Base-by-base conservation (phyloP, 2,797 vertebrate species). In the Acrossocheilus fasciatus region DNA sequence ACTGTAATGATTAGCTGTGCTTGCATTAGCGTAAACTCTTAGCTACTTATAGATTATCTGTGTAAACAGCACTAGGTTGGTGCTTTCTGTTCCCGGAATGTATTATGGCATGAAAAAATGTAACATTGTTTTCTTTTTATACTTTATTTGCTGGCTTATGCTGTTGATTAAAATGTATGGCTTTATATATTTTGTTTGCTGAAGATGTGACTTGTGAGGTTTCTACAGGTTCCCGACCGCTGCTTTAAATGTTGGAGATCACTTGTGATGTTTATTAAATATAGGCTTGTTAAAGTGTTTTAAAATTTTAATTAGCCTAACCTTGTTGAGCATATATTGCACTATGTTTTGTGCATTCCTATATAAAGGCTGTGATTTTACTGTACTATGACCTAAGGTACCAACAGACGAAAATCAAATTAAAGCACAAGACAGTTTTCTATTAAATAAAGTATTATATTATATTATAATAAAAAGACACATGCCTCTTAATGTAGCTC, bases 1-100 rank as follows among this genome's bases (percentile, higher is more conserved):
- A 79, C 41, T n/a, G n/a, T 64, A 79, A 45, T 80, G n/a, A 80
- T 45, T 64, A 64, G 77, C 41, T 64, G 41, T 30, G 41, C 77
- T 64, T 43, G 77, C 57, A 64, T 80, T 64, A 45, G 39, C 5
- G n/a, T 45, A 64, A 64, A 80, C 54, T 45, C 57, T 79, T 64
- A 45, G 77, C 77, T 80, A 45, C 57, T 62, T 79, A 64, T 4
- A 64, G 77, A 80, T 80, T 45, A 64, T 45, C 77, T 64, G 52
- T 64, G 39, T 79, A 39, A 79, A 30, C 57, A 79, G 8, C n/a
- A 64, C 54, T 43, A 64, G 5, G 50, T 36, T 18, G 10, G 54
- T 41, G 54, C 15, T 30, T 68, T 64, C 57, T 79, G 39, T 45
- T 76, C 34, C 74, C 18, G 39, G 6, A 10, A 6, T 36, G 50